Conservation (phyloP, 1,140 invertebrate genomes). For the Drosophila persimilis region DNA sequence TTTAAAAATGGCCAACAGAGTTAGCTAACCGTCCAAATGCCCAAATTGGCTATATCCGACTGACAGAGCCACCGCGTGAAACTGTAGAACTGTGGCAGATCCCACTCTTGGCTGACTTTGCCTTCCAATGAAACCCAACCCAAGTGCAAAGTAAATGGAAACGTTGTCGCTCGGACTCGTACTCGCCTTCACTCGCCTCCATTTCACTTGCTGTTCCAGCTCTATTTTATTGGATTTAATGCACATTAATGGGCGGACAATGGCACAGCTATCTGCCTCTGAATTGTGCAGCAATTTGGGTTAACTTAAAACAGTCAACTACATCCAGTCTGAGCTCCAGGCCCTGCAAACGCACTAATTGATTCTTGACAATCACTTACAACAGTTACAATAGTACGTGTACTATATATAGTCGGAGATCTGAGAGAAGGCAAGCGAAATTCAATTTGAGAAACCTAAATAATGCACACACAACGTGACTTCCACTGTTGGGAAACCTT, state of each 20-base stretch:
- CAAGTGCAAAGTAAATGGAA: slow-evolving; percentile 8
- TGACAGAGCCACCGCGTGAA: not conserved
- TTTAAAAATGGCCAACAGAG: slow-evolving; percentile 21
- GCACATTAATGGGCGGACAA: slow-evolving; percentile 60
- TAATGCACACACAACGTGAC: slow-evolving; percentile 40
- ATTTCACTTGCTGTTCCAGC: not conserved
- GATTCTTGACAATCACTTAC: slow-evolving; percentile 48
- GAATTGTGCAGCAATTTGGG: slow-evolving; percentile 32
- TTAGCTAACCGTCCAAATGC: slow-evolving; percentile 15
- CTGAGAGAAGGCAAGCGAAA: not conserved
- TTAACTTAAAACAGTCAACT: slow-evolving; percentile 10
- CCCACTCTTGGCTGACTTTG: not conserved
- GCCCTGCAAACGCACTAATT: slow-evolving; percentile 25
- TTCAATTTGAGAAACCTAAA: slow-evolving; percentile 37
- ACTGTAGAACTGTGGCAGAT: not conserved
- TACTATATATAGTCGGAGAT: not conserved
- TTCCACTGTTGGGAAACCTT: slow-evolving; percentile 25
- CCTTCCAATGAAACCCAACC: not conserved
- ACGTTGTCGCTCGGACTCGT: slow-evolving; percentile 2
- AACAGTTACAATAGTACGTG: slow-evolving; percentile 19
- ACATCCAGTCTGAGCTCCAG: slow-evolving; percentile 7
- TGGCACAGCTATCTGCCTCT: slow-evolving; percentile 11
- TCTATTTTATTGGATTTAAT: slow-evolving; percentile 49
- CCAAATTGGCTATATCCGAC: slow-evolving; percentile 24
- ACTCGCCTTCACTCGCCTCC: not conserved